Base-by-base conservation (phyloP, 2,113 vertebrate genomes). In the Strix aluco region DNA sequence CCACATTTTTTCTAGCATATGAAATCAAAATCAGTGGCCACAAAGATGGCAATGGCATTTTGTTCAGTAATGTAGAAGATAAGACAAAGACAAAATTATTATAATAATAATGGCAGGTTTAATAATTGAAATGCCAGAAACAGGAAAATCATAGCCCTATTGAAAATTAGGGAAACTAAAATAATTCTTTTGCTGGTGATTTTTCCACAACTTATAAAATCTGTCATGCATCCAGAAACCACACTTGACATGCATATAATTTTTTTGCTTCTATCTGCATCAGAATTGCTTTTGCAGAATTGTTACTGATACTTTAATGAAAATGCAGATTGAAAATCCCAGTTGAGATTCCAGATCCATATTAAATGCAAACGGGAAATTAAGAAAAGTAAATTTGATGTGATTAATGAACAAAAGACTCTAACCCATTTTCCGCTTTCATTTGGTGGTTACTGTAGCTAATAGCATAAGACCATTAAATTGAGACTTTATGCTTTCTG, bases 351-450 rank as follows among this genome's bases (percentile, higher is more conserved):
- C 49, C 34, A n/a, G 27, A 21, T 83, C 46, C 20, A 38, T 70
- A 73, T 77, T 69, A 86, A 94, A 82, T 54, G 20, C 40, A 93
- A 92, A 83, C 2, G 1, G n/a, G 13, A 73, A 91, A 94, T 91
- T 55, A 85, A 51, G 62, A 73, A 78, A 86, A 84, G 29, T 72
- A 57, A 61, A 77, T 90, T 94, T 70, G 5, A 7, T 69, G 29
- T 58, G 58, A 88, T 70, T 94, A 61, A 88, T 69, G 62, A 88
- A 80, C 18, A 61, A 71, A 81, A 72, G 32, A 9, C 38, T 47
- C 42, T 67, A 85, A 38, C 9, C 15, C 14, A 7, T 59, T 81
- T 92, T 88, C 15, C 15, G 25, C 34, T 79, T 74, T 79, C 15
- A 71, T 80, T 94, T 88, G 7, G 15, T 85, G 19, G 72, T 72